Conservation (phyloP, 2,888 invertebrate genomes). For the Tetranychus truncatus region DNA sequence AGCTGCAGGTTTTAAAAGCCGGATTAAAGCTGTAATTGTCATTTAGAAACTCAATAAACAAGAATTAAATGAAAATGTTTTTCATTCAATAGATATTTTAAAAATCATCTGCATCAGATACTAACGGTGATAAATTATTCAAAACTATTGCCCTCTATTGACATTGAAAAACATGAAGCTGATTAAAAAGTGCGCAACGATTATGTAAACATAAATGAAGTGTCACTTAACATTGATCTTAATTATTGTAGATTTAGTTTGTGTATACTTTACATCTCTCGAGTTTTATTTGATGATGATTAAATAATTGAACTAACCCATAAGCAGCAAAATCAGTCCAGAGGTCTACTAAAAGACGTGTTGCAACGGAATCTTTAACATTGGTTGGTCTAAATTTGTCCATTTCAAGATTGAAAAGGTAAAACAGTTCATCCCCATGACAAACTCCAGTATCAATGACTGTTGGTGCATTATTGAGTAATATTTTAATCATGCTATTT, state of each 20-base stretch:
- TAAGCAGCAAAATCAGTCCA: slow-evolving; percentile 54
- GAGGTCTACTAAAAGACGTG: slow-evolving; percentile 42
- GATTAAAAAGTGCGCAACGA: not conserved
- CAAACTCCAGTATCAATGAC: slow-evolving; percentile 43
- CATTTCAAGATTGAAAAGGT: slow-evolving; percentile 42
- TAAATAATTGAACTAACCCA: not conserved
- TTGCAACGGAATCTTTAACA: slow-evolving; percentile 44
- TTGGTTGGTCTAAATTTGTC: slow-evolving; percentile 23
- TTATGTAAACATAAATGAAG: not conserved
- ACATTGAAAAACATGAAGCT: not conserved
- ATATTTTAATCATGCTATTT: slow-evolving; percentile 25
- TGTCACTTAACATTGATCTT: too few species aligned
- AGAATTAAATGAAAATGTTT: too few species aligned
- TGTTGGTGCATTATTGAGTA: slow-evolving; percentile 17
- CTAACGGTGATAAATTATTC: too few species aligned
- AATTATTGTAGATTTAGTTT: too few species aligned
- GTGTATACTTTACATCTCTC: too few species aligned
- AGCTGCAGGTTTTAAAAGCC: too few species aligned
- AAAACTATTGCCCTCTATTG: not conserved
- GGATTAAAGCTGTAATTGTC: too few species aligned
- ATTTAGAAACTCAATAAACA: too few species aligned
- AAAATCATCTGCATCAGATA: too few species aligned
- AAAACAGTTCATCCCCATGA: slow-evolving; percentile 64
- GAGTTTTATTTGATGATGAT: too few species aligned
- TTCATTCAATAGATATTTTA: too few species aligned